Evolutionary conservation across 2,888 invertebrate genomes (phyloP), one percentile per base, ranked within the genome.

Genomic region (Heteromurus nitidus): DNA sequence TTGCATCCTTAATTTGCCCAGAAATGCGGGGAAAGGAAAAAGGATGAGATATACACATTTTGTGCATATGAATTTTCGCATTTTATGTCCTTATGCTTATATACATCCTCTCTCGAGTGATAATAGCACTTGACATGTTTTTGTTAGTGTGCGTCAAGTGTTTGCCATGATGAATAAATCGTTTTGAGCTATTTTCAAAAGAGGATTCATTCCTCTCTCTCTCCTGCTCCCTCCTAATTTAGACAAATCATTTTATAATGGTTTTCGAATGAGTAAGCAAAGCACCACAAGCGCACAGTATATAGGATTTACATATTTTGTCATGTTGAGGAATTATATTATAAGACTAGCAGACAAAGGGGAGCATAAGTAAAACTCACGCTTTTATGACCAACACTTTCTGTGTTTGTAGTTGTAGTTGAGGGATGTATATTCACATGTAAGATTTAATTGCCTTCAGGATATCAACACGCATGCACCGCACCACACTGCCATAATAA

Each of bases 231-330:
- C 42, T 65, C 62, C 68, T 69, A 69, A 77, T 77, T 77, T 50
- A 69, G 68, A 77, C 77, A 77, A 77, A 77, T 77, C 60, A 62
- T 69, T 77, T 69, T 77, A 77, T 77, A 77, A 77, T 77, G 69
- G 62, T 24, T 22, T 62, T 20, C 50, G 62, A 77, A 77, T 69
- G 77, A 68, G 60, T 60, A 47, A 53, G 77, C 62, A 60, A n/a
- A 60, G 76, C 65, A 31, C 28, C 58, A 7, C 3, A n/a, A n/a
- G n/a, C n/a, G n/a, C n/a, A n/a, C n/a, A n/a, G n/a, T n/a, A 11
- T 30, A 58, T 58, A 9, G n/a, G 60, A 60, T 60, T 60, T 60
- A 20, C 60, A 30, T 47, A 47, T 47, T 11, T 47, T 47, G 11
- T 47, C n/a, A n/a, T n/a, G n/a, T n/a, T n/a, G n/a, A n/a, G 47